Evolutionary conservation across 1,140 invertebrate species (phyloP).

Genomic region (Mercenaria mercenaria): DNA sequence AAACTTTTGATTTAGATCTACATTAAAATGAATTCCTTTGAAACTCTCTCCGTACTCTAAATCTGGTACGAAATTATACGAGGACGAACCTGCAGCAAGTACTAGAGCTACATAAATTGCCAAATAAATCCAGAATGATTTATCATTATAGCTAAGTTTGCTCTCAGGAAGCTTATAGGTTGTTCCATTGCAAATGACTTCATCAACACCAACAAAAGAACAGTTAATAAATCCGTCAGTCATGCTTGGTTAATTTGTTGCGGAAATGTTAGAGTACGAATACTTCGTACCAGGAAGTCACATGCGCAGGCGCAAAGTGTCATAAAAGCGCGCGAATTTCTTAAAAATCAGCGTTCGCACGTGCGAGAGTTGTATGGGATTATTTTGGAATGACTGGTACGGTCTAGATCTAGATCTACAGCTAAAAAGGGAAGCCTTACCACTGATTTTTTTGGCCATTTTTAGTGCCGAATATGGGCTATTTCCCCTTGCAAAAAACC

Average conservation of each 20-base stretch:
- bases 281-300: neutral
- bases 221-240: neutral
- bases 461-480: too few species aligned
- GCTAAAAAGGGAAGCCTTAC: too few species aligned
- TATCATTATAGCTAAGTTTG: neutral
- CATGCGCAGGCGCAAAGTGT: neutral
- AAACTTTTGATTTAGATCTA: too few species aligned
- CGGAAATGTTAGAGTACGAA: neutral
- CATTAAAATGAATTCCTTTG: too few species aligned
- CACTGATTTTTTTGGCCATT: too few species aligned
- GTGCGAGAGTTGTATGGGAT: too few species aligned
- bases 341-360: too few species aligned
- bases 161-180: slow-evolving; percentile 5
- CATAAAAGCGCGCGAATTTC: neutral
- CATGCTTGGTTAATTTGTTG: too few species aligned
- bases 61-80: neutral
- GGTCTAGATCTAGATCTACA: too few species aligned
- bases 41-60: too few species aligned
- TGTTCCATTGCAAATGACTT: slow-evolving; percentile 41
- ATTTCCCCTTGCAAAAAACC: too few species aligned
- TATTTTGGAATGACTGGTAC: too few species aligned
- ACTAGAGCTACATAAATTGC: slow-evolving; percentile 41
- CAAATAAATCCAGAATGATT: slow-evolving; percentile 34
- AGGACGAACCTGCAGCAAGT: slow-evolving; percentile 36
- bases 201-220: neutral